A percentile compares a stretch with the other conserved stretches of the same genome.
Evolutionary conservation across 2,888 invertebrate genomes (phyloP).

Genomic region (Ectemnius cavifrons): DNA sequence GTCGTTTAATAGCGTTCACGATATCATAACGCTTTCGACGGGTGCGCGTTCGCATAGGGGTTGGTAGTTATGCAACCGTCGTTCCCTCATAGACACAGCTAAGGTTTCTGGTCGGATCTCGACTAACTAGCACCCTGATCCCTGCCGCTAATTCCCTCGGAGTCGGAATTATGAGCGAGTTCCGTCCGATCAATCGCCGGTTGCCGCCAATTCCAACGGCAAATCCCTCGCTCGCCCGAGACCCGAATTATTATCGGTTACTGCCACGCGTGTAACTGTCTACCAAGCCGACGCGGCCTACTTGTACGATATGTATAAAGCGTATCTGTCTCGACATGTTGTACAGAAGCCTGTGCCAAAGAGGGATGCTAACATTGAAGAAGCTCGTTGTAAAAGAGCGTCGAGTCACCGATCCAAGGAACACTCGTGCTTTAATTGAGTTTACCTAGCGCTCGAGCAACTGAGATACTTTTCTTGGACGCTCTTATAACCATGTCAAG

Average conservation of each 20-base stretch:
- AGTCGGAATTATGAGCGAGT: slow-evolving; percentile 1
- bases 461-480: slow-evolving; percentile 45
- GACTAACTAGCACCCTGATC: not conserved
- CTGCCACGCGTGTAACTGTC: too few relatives aligned
- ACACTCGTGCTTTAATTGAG: slow-evolving; percentile 58
- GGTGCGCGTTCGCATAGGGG: not conserved
- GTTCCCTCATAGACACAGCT: not conserved
- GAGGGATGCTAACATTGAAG: slow-evolving; percentile 27
- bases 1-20: slow-evolving; percentile 25
- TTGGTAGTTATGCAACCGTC: not conserved
- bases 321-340: slow-evolving; percentile 15
- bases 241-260: too few relatives aligned
- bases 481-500: slow-evolving; percentile 11
- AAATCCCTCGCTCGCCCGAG: not conserved
- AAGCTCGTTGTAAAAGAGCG: slow-evolving; percentile 49
- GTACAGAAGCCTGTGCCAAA: slow-evolving; percentile 5
- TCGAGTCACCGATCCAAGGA: slow-evolving; percentile 46
- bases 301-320: slow-evolving; percentile 10
- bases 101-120: not conserved
- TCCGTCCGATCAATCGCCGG: not conserved
- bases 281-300: too few relatives aligned
- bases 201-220: not conserved
- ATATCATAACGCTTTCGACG: slow-evolving; percentile 11
- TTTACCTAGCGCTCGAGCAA: slow-evolving; percentile 54
- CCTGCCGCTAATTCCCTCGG: slow-evolving; percentile 1